Evolutionary conservation across 1,140 invertebrate species (phyloP).

Genomic region (Cydia fagiglandana): DNA sequence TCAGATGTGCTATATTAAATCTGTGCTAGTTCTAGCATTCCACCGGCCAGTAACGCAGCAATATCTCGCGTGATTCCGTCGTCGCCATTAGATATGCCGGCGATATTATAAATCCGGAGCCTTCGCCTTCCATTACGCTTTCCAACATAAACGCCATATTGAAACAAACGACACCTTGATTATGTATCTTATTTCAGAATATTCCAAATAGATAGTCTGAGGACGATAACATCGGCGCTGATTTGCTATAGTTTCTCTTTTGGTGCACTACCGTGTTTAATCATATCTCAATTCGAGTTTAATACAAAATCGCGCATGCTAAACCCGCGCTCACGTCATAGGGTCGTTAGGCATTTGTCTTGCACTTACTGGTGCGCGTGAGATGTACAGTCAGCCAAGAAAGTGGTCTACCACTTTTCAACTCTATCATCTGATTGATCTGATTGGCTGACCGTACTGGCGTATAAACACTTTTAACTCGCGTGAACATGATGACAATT

Average conservation of each 20-base stretch:
- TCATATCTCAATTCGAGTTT: not conserved
- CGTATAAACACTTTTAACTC: too few species aligned
- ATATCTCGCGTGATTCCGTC: constrained; percentile 12
- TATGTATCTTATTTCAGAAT: constrained; percentile 21
- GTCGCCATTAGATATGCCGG: constrained; percentile 9
- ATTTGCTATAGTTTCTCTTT: constrained; percentile 11
- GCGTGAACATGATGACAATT: too few species aligned
- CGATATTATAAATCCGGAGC: constrained; percentile 14
- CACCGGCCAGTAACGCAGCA: not conserved
- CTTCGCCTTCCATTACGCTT: constrained; percentile 25
- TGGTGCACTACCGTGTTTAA: not conserved
- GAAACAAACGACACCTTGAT: constrained; percentile 18
- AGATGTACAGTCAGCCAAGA: too few species aligned
- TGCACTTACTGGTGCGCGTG: too few species aligned
- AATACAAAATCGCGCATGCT: not conserved
- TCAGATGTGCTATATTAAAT: not conserved
- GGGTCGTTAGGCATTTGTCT: too few species aligned
- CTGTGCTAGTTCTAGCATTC: not conserved
- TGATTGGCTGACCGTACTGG: too few species aligned
- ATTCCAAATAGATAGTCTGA: not conserved
- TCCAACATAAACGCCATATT: constrained; percentile 20
- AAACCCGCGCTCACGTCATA: too few species aligned
- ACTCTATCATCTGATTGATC: too few species aligned
- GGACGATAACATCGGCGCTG: not conserved
- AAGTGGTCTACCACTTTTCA: too few species aligned